A percentile compares a stretch with the other conserved stretches of the same genome.
Conservation (phyloP, 2,113 vertebrate species). For the Orcinus orca region DNA sequence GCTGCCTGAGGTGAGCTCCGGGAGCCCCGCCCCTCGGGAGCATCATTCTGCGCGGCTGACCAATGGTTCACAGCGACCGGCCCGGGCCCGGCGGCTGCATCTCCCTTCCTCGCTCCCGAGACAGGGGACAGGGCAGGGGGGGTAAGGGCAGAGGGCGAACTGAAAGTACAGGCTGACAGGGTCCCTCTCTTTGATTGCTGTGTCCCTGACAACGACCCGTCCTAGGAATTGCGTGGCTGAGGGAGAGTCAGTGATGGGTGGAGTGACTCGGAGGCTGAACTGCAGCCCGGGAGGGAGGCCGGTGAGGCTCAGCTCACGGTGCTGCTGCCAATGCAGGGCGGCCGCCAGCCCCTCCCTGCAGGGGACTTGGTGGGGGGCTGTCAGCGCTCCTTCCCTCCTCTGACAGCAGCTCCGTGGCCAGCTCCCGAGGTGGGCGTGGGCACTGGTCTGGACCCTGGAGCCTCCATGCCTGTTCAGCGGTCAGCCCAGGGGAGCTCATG, state of each 20-base stretch:
- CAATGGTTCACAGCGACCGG: neutral
- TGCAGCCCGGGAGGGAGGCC: neutral
- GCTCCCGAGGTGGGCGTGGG: neutral
- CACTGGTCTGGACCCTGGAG: neutral
- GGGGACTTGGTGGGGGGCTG: neutral
- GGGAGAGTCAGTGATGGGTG: neutral
- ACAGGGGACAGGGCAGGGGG: slow-evolving; percentile 54
- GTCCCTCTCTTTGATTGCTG: slow-evolving; percentile 21
- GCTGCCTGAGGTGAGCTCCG: neutral
- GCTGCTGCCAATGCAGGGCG: neutral
- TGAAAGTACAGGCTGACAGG: slow-evolving; percentile 6
- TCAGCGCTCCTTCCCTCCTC: neutral
- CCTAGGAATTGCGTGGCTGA: slow-evolving; percentile 19
- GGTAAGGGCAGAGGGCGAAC: slow-evolving; percentile 48
- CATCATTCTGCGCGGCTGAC: slow-evolving; percentile 27
- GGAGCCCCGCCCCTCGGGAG: neutral
- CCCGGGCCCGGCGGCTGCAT: neutral
- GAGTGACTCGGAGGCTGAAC: slow-evolving; percentile 48
- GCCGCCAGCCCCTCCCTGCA: neutral
- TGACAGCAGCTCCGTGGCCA: neutral
- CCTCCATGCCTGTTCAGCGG: neutral
- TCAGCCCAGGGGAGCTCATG: neutral
- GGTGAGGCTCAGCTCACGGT: neutral
- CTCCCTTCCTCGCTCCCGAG: slow-evolving; percentile 57
- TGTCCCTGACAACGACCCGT: slow-evolving; percentile 17